Evolutionary conservation across 1,140 invertebrate species (phyloP).

Genomic region (Drosophila miranda): DNA sequence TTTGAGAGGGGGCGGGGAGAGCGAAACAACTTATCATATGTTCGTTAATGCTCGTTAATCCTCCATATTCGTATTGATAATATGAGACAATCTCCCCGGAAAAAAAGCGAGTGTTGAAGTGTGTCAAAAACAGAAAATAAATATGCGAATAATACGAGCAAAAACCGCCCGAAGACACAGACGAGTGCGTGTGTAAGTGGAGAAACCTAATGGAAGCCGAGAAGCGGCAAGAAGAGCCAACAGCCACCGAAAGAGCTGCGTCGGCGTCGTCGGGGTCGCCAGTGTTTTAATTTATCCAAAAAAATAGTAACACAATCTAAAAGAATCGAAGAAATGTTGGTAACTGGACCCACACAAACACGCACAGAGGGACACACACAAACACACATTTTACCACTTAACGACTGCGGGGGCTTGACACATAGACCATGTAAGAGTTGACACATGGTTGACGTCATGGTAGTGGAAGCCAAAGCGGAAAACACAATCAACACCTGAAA

Average conservation of each 20-base stretch:
- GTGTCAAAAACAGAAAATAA: slow-evolving; percentile 49
- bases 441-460: slow-evolving; percentile 67
- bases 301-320: slow-evolving; percentile 61
- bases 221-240: slow-evolving; percentile 20
- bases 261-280: slow-evolving; percentile 43
- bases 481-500: slow-evolving; percentile 49
- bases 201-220: slow-evolving; percentile 48
- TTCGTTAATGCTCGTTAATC: too few species aligned
- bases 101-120: slow-evolving; percentile 29
- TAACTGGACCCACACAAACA: slow-evolving; percentile 37
- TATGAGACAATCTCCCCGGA: slow-evolving; percentile 4
- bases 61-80: slow-evolving; percentile 11
- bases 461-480: slow-evolving; percentile 31
- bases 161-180: slow-evolving; percentile 33
- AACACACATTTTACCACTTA: slow-evolving; percentile 1
- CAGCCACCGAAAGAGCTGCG: slow-evolving; percentile 32
- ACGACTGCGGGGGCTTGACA: slow-evolving; percentile 60
- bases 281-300: slow-evolving; percentile 65
- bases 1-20: too few species aligned
- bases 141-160: slow-evolving; percentile 36
- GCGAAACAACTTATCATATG: too few species aligned
- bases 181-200: slow-evolving; percentile 10
- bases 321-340: slow-evolving; percentile 51
- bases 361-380: slow-evolving; percentile 2
- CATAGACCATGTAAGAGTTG: slow-evolving; percentile 49